A percentile compares a stretch with the other conserved stretches of the same genome.
These are phyloP conservation scores for Kryptopterus vitreolus DNA, from an alignment of 2,797 vertebrate species.

Conservation along the genomic window DNA sequence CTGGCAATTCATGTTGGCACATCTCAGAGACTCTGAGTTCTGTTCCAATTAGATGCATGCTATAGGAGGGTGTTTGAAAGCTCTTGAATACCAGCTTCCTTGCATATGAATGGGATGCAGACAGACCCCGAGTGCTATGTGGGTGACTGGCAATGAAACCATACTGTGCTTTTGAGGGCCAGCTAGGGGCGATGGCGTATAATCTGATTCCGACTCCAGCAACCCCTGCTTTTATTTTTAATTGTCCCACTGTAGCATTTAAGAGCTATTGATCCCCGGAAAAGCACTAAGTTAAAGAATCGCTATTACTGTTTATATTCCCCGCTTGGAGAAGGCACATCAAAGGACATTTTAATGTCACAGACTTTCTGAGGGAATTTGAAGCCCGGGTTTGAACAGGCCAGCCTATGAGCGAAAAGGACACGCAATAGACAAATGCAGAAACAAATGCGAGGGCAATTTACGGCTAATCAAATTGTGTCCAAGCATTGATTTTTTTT, in stretches of 20 bases:
- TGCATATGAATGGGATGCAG: constrained; percentile 77
- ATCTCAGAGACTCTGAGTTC: constrained; percentile 40
- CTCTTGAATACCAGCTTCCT: constrained; percentile 72
- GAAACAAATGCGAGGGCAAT: constrained; percentile 94
- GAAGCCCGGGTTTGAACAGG: constrained; percentile 85
- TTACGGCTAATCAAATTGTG: constrained; percentile 94
- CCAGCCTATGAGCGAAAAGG: constrained; percentile 97
- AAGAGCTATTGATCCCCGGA: constrained; percentile 98
- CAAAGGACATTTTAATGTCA: constrained; percentile 99
- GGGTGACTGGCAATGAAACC: constrained; percentile 76
- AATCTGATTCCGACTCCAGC: constrained; percentile 84
- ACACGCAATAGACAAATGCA: constrained; percentile 90
- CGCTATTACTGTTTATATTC: constrained; percentile 98
- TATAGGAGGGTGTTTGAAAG: constrained; percentile 49
- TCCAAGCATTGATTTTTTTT: constrained; percentile 89
- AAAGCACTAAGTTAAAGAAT: constrained; percentile 97
- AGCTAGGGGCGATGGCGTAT: constrained; percentile 77
- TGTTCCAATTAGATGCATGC: constrained; percentile 41
- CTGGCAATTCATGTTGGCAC: constrained; percentile 12
- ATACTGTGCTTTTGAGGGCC: constrained; percentile 85
- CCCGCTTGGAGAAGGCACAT: constrained; percentile 97
- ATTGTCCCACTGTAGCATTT: constrained; percentile 99
- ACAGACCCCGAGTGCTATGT: constrained; percentile 71
- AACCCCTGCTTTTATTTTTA: constrained; percentile 95
- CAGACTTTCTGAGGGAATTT: constrained; percentile 98